Evolutionary conservation across 2,113 vertebrate genomes (phyloP).

Genomic region (Argyrosomus japonicus): DNA sequence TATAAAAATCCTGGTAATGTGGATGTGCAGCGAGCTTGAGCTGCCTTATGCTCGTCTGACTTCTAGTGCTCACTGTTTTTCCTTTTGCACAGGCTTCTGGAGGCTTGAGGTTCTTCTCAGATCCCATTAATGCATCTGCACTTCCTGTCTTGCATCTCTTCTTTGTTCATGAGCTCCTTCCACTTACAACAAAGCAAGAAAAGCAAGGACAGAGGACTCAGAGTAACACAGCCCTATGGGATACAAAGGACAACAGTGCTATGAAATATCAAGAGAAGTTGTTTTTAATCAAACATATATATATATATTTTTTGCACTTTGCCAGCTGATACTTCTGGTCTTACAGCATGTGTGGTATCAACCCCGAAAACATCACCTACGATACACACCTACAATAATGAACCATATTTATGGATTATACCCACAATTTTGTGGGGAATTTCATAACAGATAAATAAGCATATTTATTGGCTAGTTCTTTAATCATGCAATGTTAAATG

Average conservation of each 20-base stretch:
- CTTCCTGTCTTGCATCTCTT: constrained; percentile 6
- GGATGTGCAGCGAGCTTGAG: constrained; percentile 10
- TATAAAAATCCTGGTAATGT: constrained; percentile 11
- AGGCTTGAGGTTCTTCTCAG: constrained; percentile 22
- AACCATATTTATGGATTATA: too few relatives aligned
- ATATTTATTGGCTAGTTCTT: neutral
- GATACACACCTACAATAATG: too few relatives aligned
- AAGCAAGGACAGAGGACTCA: constrained; percentile 9
- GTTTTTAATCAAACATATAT: neutral
- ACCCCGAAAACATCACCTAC: neutral
- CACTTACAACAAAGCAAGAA: neutral
- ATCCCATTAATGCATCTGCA: constrained; percentile 17
- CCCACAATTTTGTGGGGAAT: too few relatives aligned
- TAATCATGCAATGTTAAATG: neutral
- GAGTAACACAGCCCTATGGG: neutral
- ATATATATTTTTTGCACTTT: neutral
- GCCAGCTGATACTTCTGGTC: neutral
- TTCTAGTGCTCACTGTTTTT: neutral
- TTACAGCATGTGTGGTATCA: too few relatives aligned
- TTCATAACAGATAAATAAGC: neutral
- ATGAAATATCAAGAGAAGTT: neutral
- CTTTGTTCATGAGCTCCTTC: neutral
- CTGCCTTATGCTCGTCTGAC: neutral
- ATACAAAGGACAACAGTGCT: neutral
- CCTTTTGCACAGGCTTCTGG: constrained; percentile 14